A percentile compares a stretch with the other conserved stretches of the same genome.
phyloP scores from a whole-genome alignment of 2,888 invertebrate genomes.

The Drosophila mettleri region DNA sequence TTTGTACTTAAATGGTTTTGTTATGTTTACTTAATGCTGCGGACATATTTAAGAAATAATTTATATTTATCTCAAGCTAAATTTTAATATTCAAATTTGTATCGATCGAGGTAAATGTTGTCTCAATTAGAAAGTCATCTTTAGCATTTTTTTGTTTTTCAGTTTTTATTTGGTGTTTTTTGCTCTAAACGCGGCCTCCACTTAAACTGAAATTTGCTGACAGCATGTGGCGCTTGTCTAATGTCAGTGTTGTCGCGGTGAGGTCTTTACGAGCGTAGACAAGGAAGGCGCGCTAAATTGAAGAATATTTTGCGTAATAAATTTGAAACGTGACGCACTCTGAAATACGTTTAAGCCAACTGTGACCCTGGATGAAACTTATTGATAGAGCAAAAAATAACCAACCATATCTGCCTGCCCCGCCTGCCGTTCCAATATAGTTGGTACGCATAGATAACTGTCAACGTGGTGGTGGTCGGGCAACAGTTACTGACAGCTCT shows the following conservation, averaged over 20 bases:
- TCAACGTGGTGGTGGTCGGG: slow-evolving; percentile 29
- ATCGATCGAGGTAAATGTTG: slow-evolving; percentile 10
- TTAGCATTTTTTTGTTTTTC: slow-evolving; percentile 7
- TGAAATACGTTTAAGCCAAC: slow-evolving; percentile 52
- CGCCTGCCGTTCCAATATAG: slow-evolving; percentile 20
- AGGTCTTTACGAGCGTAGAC: slow-evolving; percentile 45
- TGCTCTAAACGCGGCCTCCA: slow-evolving; percentile 18
- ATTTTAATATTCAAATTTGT: slow-evolving; percentile 2
- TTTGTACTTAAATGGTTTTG: neutral
- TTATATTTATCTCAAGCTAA: neutral
- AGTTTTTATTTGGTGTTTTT: too few species aligned
- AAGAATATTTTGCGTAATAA: slow-evolving; percentile 76
- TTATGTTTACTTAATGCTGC: neutral
- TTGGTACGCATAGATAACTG: slow-evolving; percentile 55
- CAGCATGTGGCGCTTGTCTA: slow-evolving; percentile 49
- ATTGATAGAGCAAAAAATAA: slow-evolving; percentile 70
- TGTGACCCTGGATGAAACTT: slow-evolving; percentile 51
- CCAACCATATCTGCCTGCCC: slow-evolving; percentile 13
- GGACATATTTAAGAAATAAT: neutral
- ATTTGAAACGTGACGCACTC: slow-evolving; percentile 76
- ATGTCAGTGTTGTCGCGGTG: slow-evolving; percentile 38
- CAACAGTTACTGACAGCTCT: slow-evolving; percentile 60
- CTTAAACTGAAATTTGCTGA: slow-evolving; percentile 43
- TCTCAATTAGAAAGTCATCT: slow-evolving; percentile 36
- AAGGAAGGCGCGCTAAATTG: slow-evolving; percentile 64